phyloP scores from a whole-genome alignment of 2,797 vertebrate genomes.

The Peromyscus aztecus region DNA sequence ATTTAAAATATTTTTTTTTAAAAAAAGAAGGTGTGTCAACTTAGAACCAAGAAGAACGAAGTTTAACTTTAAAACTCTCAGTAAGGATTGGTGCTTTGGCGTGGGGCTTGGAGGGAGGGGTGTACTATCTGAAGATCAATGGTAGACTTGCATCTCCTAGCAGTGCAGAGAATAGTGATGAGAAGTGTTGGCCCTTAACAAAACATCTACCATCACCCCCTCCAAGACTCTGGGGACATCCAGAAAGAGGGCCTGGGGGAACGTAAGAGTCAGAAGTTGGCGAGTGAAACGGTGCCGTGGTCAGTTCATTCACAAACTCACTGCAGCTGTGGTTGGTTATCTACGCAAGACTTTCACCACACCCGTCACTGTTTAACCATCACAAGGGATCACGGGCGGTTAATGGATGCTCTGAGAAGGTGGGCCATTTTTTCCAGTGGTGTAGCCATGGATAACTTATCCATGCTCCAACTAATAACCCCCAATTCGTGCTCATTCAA shows the following conservation, averaged over 20 bases:
- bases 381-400: background rate
- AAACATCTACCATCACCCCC: background rate
- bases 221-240: background rate
- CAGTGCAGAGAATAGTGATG: background rate
- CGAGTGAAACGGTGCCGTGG: too few species aligned
- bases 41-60: conserved; percentile 34
- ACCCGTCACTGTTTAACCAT: too few species aligned
- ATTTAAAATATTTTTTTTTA: background rate
- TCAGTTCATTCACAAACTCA: too few species aligned
- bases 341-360: background rate
- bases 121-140: background rate
- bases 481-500: background rate
- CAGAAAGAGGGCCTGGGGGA: background rate
- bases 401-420: background rate
- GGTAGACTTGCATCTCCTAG: background rate
- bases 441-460: background rate
- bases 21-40: background rate
- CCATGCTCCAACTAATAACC: background rate
- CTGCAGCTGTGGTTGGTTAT: background rate
- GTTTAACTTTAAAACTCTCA: background rate
- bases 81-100: background rate
- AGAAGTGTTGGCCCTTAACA: background rate
- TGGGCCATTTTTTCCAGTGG: background rate
- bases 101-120: background rate
- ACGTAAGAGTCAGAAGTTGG: background rate